phyloP scores from a whole-genome alignment of 2,888 invertebrate species.

The Nasonia oneida region DNA sequence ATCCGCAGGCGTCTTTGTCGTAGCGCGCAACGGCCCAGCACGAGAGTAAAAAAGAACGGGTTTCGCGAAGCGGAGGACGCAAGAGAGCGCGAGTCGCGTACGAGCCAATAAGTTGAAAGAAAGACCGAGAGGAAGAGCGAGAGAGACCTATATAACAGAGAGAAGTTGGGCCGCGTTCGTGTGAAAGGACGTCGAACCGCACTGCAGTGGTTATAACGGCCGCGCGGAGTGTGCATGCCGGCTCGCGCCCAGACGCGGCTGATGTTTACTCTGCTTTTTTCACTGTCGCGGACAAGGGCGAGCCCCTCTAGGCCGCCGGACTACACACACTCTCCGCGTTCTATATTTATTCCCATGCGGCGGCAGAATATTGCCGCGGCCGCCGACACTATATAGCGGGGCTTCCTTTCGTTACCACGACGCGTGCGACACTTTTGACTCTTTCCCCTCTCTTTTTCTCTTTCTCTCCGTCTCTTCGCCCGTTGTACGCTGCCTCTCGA shows the following conservation, averaged over 20 bases:
- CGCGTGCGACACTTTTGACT: background rate
- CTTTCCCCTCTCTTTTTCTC: background rate
- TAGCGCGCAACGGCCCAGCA: background rate
- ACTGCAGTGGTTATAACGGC: background rate
- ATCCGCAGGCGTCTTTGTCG: background rate
- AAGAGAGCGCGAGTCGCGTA: background rate
- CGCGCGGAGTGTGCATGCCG: background rate
- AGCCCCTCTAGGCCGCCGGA: background rate
- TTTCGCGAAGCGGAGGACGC: background rate
- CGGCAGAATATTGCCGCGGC: background rate
- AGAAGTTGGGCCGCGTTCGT: background rate
- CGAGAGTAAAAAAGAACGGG: background rate
- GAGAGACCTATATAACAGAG: background rate
- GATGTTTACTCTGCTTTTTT: slow-evolving; percentile 9
- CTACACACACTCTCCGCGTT: background rate
- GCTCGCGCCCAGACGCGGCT: background rate
- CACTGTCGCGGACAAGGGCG: background rate
- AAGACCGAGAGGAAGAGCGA: background rate
- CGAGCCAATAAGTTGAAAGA: background rate
- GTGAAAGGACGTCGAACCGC: slow-evolving; percentile 21
- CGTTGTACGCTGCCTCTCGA: background rate
- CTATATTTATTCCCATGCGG: slow-evolving; percentile 17
- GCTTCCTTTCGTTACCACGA: slow-evolving; percentile 17
- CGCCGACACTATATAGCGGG: background rate
- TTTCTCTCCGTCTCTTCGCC: background rate